Percentiles rank a stretch among this genome's conserved stretches.
Evolutionary conservation across 2,888 invertebrate genomes (phyloP).

Genomic region (Invenusta paracnida): DNA sequence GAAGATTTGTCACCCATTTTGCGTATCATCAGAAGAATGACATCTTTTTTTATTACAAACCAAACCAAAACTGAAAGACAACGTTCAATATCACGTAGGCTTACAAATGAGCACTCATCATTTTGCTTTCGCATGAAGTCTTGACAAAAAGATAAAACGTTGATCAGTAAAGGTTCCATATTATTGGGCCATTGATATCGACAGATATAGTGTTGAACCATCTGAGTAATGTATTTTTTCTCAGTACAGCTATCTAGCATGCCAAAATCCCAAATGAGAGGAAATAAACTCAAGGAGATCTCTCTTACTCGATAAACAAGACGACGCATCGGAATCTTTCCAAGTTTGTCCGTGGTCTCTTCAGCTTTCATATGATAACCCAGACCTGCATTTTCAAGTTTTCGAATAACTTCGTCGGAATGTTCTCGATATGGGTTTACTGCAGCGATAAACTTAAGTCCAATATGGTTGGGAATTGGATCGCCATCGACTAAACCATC

Average conservation of each 20-base stretch:
- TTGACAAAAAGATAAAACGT: not conserved
- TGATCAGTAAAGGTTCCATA: not conserved
- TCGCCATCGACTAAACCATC: slow-evolving; percentile 52
- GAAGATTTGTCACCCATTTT: too few species aligned
- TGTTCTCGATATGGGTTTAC: slow-evolving; percentile 58
- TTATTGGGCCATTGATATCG: not conserved
- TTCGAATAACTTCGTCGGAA: slow-evolving; percentile 52
- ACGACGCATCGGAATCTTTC: slow-evolving; percentile 53
- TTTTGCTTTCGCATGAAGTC: not conserved
- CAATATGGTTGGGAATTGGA: slow-evolving; percentile 48
- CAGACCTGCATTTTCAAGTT: slow-evolving; percentile 54
- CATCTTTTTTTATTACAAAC: not conserved
- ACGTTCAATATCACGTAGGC: slow-evolving; percentile 24
- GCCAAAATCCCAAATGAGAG: slow-evolving; percentile 58
- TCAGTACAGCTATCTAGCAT: slow-evolving; percentile 52
- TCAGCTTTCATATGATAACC: slow-evolving; percentile 55
- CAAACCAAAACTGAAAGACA: not conserved
- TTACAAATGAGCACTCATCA: slow-evolving; percentile 28
- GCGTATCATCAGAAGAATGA: not conserved
- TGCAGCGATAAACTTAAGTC: slow-evolving; percentile 56
- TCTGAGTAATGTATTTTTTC: slow-evolving; percentile 54
- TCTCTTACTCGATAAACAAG: slow-evolving; percentile 57
- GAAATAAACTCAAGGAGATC: slow-evolving; percentile 55
- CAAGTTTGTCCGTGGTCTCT: slow-evolving; percentile 50
- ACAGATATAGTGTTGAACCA: slow-evolving; percentile 48